Conservation (phyloP, 53 echinoderm and acorn worm species). For the Mesocentrotus franciscanus region DNA sequence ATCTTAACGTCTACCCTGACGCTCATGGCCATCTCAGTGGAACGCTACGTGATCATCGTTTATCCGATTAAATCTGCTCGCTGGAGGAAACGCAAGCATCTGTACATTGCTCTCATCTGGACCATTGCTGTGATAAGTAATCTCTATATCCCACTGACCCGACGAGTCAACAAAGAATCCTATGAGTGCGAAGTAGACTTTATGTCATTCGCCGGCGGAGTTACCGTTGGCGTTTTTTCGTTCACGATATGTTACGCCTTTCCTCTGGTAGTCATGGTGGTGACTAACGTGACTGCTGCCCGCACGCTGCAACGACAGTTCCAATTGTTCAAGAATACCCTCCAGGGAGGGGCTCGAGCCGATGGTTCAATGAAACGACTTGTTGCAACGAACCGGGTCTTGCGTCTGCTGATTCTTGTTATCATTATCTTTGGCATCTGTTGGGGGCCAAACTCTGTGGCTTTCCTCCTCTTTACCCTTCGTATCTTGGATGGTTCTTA, state of each 20-base stretch:
- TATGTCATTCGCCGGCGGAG: constrained; percentile 41
- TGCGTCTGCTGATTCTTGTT: constrained; percentile 73
- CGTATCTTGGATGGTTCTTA: constrained; percentile 58
- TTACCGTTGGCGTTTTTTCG: background rate
- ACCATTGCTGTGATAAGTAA: background rate
- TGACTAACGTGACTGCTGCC: constrained; percentile 65
- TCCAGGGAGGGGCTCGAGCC: background rate
- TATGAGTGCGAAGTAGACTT: constrained; percentile 32
- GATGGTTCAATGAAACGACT: background rate
- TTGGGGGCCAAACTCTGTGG: constrained; percentile 73
- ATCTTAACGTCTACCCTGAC: constrained; percentile 70
- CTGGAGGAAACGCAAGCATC: constrained; percentile 39
- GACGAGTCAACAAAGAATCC: constrained; percentile 35
- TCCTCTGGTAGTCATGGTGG: constrained; percentile 71
- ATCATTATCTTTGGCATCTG: constrained; percentile 77
- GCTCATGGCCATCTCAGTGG: constrained; percentile 71
- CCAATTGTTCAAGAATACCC: background rate
- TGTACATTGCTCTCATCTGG: constrained; percentile 53
- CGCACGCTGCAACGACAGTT: constrained; percentile 63
- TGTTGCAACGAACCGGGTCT: constrained; percentile 58
- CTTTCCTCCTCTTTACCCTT: constrained; percentile 67
- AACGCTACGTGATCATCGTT: constrained; percentile 72
- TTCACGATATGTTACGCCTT: constrained; percentile 52
- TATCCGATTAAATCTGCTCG: constrained; percentile 55
- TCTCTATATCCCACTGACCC: constrained; percentile 50